Evolutionary conservation across 2,113 vertebrate species (phyloP).

Genomic region (Aegithalos caudatus): DNA sequence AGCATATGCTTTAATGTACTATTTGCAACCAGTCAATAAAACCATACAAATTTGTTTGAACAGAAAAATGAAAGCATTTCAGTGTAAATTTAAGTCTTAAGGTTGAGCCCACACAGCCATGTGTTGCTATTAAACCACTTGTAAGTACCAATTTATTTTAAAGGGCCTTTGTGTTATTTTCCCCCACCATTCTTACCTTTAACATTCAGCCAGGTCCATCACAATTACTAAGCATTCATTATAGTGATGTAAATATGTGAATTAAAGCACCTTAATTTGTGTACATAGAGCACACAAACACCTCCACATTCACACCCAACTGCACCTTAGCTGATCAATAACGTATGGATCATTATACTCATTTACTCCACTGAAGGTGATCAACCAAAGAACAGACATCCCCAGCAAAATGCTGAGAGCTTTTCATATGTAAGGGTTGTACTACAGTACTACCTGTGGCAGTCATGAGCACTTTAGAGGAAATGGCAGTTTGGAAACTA

Average conservation of each 20-base stretch:
- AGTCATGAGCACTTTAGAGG: neutral
- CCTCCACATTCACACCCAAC: neutral
- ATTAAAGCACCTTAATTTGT: neutral
- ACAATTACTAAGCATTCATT: neutral
- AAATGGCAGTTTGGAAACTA: neutral
- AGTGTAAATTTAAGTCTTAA: neutral
- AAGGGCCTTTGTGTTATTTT: neutral
- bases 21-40: constrained; percentile 1
- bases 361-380: neutral
- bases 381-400: neutral
- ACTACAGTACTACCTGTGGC: neutral
- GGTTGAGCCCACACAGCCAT: neutral
- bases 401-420: neutral
- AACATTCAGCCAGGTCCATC: neutral
- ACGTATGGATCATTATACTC: neutral
- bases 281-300: neutral
- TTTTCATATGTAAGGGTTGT: neutral
- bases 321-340: neutral
- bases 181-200: neutral
- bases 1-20: neutral
- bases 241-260: neutral
- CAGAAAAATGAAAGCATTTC: neutral
- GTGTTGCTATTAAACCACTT: neutral
- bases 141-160: neutral
- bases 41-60: neutral